These are phyloP conservation scores for Zosterops pallidus DNA, from an alignment of 2,113 vertebrate genomes.

Conservation along the genomic window DNA sequence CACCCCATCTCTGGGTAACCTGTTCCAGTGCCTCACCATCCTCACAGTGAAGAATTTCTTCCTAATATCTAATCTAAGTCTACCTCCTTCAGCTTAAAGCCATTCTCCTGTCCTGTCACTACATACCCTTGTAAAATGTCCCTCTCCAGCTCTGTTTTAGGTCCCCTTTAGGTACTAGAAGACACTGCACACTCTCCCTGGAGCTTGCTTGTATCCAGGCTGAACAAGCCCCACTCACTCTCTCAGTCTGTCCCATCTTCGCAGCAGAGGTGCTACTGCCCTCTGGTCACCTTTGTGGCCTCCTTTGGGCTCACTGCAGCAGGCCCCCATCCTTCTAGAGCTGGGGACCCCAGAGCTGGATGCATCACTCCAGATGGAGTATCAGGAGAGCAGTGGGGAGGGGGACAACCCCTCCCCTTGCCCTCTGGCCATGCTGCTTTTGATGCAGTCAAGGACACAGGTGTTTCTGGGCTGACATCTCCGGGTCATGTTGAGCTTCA, in stretches of 20 bases:
- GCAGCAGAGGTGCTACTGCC: not conserved
- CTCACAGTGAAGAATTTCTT: not conserved
- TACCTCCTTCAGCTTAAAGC: not conserved
- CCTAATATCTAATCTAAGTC: not conserved
- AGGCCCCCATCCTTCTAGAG: not conserved
- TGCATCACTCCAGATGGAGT: not conserved
- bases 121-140: not conserved
- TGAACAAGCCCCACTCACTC: not conserved
- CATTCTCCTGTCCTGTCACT: not conserved
- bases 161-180: not conserved
- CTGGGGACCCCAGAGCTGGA: not conserved
- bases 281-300: not conserved
- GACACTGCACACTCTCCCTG: rapidly evolving
- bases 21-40: not conserved
- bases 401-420: not conserved
- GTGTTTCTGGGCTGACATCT: not conserved
- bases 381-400: not conserved
- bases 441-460: not conserved
- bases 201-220: not conserved
- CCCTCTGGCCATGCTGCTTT: not conserved
- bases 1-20: not conserved
- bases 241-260: not conserved
- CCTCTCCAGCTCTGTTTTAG: not conserved
- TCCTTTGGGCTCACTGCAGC: not conserved
- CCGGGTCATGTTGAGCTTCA: not conserved